phyloP scores from a whole-genome alignment of 2,113 vertebrate species.

The Petrocephalus zakoni region DNA sequence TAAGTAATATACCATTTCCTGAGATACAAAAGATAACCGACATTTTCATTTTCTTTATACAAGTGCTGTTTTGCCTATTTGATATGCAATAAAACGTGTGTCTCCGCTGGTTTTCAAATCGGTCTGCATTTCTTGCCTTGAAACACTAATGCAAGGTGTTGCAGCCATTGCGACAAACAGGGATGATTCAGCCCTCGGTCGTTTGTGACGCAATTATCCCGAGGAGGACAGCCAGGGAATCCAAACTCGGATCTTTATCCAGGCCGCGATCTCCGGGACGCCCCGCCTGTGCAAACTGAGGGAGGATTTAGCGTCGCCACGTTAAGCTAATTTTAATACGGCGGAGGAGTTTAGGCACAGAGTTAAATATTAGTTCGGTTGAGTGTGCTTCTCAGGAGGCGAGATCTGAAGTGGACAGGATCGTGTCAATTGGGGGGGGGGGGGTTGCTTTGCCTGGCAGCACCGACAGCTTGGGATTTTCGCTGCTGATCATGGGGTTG shows the following conservation, averaged over 20 bases:
- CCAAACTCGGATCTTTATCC: neutral
- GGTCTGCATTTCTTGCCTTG: neutral
- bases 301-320: neutral
- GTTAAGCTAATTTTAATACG: neutral
- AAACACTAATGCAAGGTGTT: neutral
- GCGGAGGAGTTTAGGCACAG: neutral
- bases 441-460: neutral
- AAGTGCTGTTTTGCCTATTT: neutral
- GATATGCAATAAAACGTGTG: neutral
- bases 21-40: neutral
- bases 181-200: neutral
- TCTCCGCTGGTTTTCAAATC: neutral
- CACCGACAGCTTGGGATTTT: neutral
- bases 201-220: slow-evolving; percentile 3
- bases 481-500: neutral
- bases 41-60: neutral
- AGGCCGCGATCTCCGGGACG: neutral
- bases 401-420: neutral
- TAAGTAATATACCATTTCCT: neutral
- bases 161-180: neutral
- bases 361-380: neutral
- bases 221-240: neutral
- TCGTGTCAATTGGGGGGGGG: neutral
- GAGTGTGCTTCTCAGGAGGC: neutral
- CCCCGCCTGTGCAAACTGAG: neutral